Conservation (phyloP, 2,888 invertebrate species). For the Tanytarsus gracilentus region DNA sequence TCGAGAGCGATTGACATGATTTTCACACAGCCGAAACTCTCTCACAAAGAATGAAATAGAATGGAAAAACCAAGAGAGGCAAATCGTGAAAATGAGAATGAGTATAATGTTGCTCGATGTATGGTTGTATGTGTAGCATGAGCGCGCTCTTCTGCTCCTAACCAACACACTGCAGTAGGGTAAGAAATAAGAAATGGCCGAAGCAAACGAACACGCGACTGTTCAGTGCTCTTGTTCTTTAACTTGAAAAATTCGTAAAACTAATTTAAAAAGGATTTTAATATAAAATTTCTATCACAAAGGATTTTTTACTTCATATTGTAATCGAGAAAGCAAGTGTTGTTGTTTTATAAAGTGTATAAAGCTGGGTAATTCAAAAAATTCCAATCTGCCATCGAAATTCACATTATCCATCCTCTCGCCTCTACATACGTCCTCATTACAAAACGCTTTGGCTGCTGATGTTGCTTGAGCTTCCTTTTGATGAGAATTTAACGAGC, state of each 20-base stretch:
- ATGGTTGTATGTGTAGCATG: conserved; percentile 1
- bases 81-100: conserved; percentile 5
- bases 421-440: background rate
- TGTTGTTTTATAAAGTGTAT: conserved; percentile 25
- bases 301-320: conserved; percentile 24
- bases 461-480: no score
- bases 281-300: conserved; percentile 25
- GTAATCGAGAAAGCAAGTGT: conserved; percentile 23
- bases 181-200: conserved; percentile 25
- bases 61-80: conserved; percentile 22
- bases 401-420: background rate
- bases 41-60: conserved; percentile 14
- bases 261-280: conserved; percentile 29
- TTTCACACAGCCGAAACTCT: background rate
- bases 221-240: conserved; percentile 28
- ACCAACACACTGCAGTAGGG: conserved; percentile 17
- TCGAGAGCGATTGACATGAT: background rate
- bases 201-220: conserved; percentile 23
- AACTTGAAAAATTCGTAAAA: conserved; percentile 28
- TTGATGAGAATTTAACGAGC: no score
- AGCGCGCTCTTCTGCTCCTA: conserved; percentile 16
- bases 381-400: background rate
- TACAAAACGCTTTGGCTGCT: background rate
- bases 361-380: conserved; percentile 23
- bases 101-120: background rate